Conservation (phyloP, 2,113 vertebrate genomes). For the Pelodiscus sinensis region DNA sequence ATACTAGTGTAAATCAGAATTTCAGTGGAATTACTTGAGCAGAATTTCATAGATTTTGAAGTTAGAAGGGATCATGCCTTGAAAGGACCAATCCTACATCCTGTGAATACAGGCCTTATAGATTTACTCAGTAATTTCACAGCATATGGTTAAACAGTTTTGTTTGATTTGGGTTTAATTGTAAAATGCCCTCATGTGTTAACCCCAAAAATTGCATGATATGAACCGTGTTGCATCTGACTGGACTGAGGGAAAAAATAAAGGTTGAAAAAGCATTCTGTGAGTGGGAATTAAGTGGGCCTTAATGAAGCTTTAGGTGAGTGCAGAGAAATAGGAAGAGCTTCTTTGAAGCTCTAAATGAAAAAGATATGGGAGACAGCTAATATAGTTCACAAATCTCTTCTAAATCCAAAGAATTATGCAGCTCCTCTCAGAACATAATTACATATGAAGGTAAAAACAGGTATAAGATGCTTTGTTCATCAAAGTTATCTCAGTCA, state of each 20-base stretch:
- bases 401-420: conserved; percentile 17
- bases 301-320: neutral
- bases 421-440: neutral
- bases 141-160: neutral
- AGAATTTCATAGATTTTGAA: neutral
- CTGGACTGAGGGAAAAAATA: rapidly evolving
- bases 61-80: neutral
- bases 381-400: neutral
- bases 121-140: neutral
- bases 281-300: neutral
- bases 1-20: neutral
- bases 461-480: neutral
- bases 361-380: neutral
- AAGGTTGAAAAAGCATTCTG: neutral
- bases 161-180: neutral
- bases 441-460: conserved; percentile 9
- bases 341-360: neutral
- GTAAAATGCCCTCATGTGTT: neutral
- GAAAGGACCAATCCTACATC: neutral
- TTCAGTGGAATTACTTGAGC: neutral
- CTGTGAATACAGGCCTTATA: neutral
- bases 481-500: conserved; percentile 23
- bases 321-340: neutral
- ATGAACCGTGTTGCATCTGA: neutral
- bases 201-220: neutral